phyloP scores from a whole-genome alignment of 1,140 invertebrate species.

The Papilio glaucus region DNA sequence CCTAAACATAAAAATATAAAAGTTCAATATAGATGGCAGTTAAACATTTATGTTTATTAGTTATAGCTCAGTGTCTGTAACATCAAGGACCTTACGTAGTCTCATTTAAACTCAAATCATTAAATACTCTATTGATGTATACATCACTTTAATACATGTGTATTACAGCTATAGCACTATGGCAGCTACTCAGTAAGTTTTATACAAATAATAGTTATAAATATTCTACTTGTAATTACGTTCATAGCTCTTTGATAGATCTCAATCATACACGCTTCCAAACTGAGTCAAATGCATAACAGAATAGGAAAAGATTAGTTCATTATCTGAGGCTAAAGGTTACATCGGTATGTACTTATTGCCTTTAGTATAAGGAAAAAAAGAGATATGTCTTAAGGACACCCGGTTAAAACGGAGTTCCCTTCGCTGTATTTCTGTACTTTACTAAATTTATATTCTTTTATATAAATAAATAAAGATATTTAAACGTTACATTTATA shows the following conservation, averaged over 20 bases:
- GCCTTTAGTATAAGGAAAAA: neutral
- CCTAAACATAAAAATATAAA: too few species aligned
- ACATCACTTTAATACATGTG: neutral
- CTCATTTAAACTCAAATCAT: neutral
- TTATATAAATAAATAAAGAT: too few species aligned
- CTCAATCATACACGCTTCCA: constrained; percentile 33
- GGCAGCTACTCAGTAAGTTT: constrained; percentile 14
- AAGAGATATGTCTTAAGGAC: too few species aligned
- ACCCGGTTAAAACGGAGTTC: too few species aligned
- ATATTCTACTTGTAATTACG: constrained; percentile 4
- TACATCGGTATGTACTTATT: neutral
- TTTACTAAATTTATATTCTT: too few species aligned
- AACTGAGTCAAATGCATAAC: constrained; percentile 20
- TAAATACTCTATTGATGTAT: neutral
- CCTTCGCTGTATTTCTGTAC: too few species aligned
- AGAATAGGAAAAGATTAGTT: neutral
- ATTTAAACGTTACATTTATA: too few species aligned
- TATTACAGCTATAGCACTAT: neutral
- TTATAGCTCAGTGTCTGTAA: too few species aligned
- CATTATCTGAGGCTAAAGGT: constrained; percentile 9
- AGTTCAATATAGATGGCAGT: too few species aligned
- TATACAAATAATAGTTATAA: constrained; percentile 6
- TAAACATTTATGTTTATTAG: too few species aligned
- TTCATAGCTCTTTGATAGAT: constrained; percentile 28
- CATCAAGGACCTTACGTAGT: too few species aligned